Base-by-base conservation (phyloP, 2,888 invertebrate genomes). In the Gandaritis pyraliata region DNA sequence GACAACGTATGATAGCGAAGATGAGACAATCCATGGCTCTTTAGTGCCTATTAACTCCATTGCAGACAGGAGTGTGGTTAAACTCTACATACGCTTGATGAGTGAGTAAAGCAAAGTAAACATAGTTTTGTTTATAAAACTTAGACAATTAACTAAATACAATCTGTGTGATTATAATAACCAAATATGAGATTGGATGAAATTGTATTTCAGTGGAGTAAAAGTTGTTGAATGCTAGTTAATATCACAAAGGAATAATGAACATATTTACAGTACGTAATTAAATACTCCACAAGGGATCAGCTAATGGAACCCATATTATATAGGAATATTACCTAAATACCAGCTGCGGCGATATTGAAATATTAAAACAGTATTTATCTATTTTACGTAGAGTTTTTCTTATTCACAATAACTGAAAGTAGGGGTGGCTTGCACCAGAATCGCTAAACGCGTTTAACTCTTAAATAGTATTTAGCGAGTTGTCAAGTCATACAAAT, bases 241-340 rank as follows among this genome's bases (percentile, higher is more conserved):
- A 33, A 36, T 50, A 43, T 77, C 71, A 76, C 74, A 75, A 77
- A 80, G 82, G 84, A 79, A 83, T 85, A 83, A 83, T 82, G 76
- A 82, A 83, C 76, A 80, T 84, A 82, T 86, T 83, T 83, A 82
- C 80, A 75, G 74, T 80, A 84, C 84, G 86, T 81, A 87, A 88
- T 88, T 86, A 86, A 86, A 85, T 79, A 82, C 82, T 82, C 83
- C 74, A 81, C 62, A 72, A 78, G 85, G 86, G n/a, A n/a, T n/a
- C n/a, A n/a, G 79, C 58, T 86, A 85, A 86, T 87, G 84, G 82
- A 81, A 85, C 83, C 72, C 77, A 70, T 74, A 73, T 75, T 78
- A n/a, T n/a, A n/a, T n/a, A n/a, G n/a, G n/a, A n/a, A n/a, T n/a
- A 82, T 81, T 84, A 78, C 73, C 66, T 70, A n/a, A n/a, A n/a